Conservation (phyloP, 2,888 invertebrate species). For the Plutella xylostella region DNA sequence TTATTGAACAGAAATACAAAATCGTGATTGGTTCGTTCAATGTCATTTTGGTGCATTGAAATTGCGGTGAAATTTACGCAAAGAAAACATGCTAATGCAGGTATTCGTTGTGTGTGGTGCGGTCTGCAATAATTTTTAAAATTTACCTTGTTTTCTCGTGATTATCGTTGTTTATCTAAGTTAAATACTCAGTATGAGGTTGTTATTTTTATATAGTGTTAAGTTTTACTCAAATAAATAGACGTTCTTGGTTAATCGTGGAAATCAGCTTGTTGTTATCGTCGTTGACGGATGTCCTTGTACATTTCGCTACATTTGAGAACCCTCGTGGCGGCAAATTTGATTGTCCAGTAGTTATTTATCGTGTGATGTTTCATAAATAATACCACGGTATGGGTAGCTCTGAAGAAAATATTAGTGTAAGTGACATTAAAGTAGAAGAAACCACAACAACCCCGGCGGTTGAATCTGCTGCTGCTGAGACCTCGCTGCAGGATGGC, state of each 20-base stretch:
- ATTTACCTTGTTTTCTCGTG: background rate
- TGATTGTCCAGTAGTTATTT: constrained; percentile 36
- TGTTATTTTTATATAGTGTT: background rate
- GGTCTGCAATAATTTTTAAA: background rate
- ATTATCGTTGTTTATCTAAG: background rate
- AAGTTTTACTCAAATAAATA: background rate
- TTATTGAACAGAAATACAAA: too few species aligned
- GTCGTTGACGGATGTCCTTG: constrained; percentile 66
- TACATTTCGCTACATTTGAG: constrained; percentile 46
- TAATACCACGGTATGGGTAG: constrained; percentile 40
- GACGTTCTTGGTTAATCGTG: background rate
- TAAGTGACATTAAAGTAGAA: constrained; percentile 32
- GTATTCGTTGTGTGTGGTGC: constrained; percentile 1
- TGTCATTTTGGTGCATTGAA: too few species aligned
- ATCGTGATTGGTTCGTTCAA: too few species aligned
- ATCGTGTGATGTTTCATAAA: constrained; percentile 30
- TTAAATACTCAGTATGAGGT: background rate
- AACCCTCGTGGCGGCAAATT: constrained; percentile 63
- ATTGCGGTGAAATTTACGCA: too few species aligned
- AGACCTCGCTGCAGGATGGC: constrained; percentile 37
- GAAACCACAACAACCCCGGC: constrained; percentile 16
- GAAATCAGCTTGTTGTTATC: constrained; percentile 40
- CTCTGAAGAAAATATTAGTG: constrained; percentile 42
- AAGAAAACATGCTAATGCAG: background rate
- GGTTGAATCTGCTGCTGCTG: constrained; percentile 26